Base-by-base conservation (phyloP, 2,797 vertebrate genomes). In the Ficedula albicollis region DNA sequence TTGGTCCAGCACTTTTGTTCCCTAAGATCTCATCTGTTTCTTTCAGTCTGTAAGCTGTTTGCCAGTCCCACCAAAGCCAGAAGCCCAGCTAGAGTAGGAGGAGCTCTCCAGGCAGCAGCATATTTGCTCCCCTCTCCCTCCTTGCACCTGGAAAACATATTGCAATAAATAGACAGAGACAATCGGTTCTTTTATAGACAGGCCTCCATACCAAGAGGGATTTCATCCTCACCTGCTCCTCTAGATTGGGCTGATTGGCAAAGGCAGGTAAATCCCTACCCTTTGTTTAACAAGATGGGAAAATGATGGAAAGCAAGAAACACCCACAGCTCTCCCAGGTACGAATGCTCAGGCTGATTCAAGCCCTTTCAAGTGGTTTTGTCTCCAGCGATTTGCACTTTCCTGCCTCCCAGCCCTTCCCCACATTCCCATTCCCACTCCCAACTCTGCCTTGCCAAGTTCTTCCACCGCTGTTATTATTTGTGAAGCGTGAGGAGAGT, bases 401-500 rank as follows among this genome's bases (percentile, higher is more conserved):
- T 64, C 55, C 77, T 92, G 74, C 80, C 94, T 87, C n/a, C 63
- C 34, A 55, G 63, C 52, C 59, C 56, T 87, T 92, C 59, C 55
- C 68, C 44, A 36, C 12, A 1, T 94, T 87, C 77, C 82, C 6
- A 1, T 72, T 84, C 78, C 66, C 18, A 16, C 89, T 84, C 81
- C 64, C 52, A 74, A 73, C 68, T 66, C 83, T 2, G 5, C 80
- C 89, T 96, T 91, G 93, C 94, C 87, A 85, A 94, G 87, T 76
- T 63, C 70, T 93, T 94, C 86, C 69, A 51, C 82, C 0, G 1
- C 63, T 93, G 90, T 91, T 95, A 83, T 96, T 97, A 95, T 97
- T 97, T 90, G 89, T 96, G 96, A 97, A 97, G 96, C 81, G 7
- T 97, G 95, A 97, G 96, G 84, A 95, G 95, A 92, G 66, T 76